Evolutionary conservation across 2,888 invertebrate genomes (phyloP).

Genomic region (Antheraea assamensis): DNA sequence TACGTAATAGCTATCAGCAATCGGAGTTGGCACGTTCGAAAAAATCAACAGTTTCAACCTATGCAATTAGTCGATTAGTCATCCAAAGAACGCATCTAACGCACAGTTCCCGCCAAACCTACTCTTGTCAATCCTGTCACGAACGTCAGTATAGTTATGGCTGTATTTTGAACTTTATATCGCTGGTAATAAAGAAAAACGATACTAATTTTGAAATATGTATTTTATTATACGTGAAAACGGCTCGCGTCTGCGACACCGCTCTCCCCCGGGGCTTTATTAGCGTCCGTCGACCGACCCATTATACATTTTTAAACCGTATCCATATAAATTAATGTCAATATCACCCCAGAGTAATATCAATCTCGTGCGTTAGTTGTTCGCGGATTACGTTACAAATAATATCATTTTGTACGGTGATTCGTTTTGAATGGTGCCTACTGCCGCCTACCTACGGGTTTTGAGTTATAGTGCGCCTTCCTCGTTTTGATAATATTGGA

Average conservation of each 20-base stretch:
- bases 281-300: slow-evolving; percentile 70
- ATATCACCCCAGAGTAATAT: slow-evolving; percentile 79
- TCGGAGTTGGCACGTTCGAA: slow-evolving; percentile 16
- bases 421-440: slow-evolving; percentile 78
- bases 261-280: slow-evolving; percentile 71
- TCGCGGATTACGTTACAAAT: slow-evolving; percentile 82
- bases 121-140: slow-evolving; percentile 22
- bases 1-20: neutral
- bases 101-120: slow-evolving; percentile 32
- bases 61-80: slow-evolving; percentile 64
- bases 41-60: slow-evolving; percentile 39
- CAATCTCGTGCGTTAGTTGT: slow-evolving; percentile 77
- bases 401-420: slow-evolving; percentile 82
- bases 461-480: slow-evolving; percentile 36
- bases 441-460: slow-evolving; percentile 60
- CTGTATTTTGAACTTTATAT: slow-evolving; percentile 28
- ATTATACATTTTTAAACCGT: slow-evolving; percentile 82
- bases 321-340: slow-evolving; percentile 82
- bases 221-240: slow-evolving; percentile 56
- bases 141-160: slow-evolving; percentile 27
- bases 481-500: slow-evolving; percentile 40
- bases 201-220: slow-evolving; percentile 36
- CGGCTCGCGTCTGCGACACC: slow-evolving; percentile 41
- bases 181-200: slow-evolving; percentile 28
- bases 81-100: slow-evolving; percentile 40